phyloP scores from a whole-genome alignment of 2,888 invertebrate genomes.

The Nemapogon koenigi region DNA sequence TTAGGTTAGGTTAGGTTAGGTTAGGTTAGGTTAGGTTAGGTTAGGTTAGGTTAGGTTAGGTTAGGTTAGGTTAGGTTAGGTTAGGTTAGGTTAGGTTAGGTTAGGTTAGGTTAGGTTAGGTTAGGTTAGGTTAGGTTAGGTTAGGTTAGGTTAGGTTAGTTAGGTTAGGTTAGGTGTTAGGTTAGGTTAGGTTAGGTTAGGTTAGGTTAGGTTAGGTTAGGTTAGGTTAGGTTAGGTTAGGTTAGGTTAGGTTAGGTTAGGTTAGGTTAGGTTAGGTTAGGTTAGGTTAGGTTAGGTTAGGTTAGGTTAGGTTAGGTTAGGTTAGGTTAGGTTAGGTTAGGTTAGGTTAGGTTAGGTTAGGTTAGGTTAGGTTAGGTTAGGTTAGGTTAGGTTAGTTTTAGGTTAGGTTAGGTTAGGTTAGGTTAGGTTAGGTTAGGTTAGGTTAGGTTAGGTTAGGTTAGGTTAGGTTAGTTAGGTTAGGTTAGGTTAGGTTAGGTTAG shows the following conservation, averaged over 20 bases:
- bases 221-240: conserved; percentile 5
- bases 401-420: conserved; percentile 5
- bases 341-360: conserved; percentile 5
- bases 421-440: conserved; percentile 5
- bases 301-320: conserved; percentile 5
- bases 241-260: conserved; percentile 5
- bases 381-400: conserved; percentile 4
- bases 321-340: conserved; percentile 5
- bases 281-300: conserved; percentile 5
- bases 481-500: conserved; percentile 5
- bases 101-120: conserved; percentile 5
- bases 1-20: conserved; percentile 5
- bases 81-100: conserved; percentile 5
- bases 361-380: conserved; percentile 4
- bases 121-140: conserved; percentile 5
- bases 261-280: conserved; percentile 5
- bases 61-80: conserved; percentile 5
- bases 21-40: conserved; percentile 5
- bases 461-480: conserved; percentile 5
- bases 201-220: conserved; percentile 5
- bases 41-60: conserved; percentile 5
- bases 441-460: conserved; percentile 5
- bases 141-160: conserved; percentile 5
- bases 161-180: conserved; percentile 3
- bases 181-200: conserved; percentile 5